A percentile compares a stretch with the other conserved stretches of the same genome.
Conservation (phyloP, 2,797 vertebrate species). For the Enteromius trimaculatus region DNA sequence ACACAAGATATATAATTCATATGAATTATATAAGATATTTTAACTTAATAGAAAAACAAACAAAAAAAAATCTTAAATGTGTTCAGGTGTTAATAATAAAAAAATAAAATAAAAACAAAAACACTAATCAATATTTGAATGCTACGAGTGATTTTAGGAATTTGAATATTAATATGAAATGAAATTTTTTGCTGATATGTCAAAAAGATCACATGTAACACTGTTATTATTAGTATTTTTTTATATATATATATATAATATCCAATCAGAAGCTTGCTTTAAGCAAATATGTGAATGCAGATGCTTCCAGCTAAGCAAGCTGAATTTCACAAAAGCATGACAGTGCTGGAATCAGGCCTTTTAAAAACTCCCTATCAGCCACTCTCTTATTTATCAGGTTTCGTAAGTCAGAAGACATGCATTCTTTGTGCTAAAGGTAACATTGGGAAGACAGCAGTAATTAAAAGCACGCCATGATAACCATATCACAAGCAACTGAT, state of each 20-base stretch:
- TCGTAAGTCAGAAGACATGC: background rate
- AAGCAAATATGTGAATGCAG: background rate
- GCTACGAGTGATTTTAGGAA: background rate
- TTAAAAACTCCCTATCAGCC: constrained; percentile 1
- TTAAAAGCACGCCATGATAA: background rate
- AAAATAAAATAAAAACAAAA: background rate
- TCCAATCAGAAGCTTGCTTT: background rate
- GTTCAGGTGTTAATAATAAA: background rate
- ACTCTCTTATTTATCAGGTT: constrained; percentile 3
- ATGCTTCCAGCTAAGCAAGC: background rate
- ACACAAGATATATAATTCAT: background rate
- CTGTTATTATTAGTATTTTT: background rate
- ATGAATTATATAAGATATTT: background rate
- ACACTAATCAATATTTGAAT: background rate
- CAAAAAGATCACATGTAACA: background rate
- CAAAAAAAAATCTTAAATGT: background rate
- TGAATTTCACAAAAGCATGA: background rate
- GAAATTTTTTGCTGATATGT: background rate
- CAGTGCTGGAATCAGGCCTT: background rate
- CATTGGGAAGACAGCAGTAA: background rate
- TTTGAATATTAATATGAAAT: background rate
- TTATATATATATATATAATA: background rate
- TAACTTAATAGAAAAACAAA: background rate
- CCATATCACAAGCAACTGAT: constrained; percentile 23
- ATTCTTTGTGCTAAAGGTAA: constrained; percentile 19